Percentiles rank a stretch among this genome's conserved stretches.
These are phyloP conservation scores for Micrastur ruficollis DNA, from an alignment of 2,797 vertebrate species.

Conservation along the genomic window DNA sequence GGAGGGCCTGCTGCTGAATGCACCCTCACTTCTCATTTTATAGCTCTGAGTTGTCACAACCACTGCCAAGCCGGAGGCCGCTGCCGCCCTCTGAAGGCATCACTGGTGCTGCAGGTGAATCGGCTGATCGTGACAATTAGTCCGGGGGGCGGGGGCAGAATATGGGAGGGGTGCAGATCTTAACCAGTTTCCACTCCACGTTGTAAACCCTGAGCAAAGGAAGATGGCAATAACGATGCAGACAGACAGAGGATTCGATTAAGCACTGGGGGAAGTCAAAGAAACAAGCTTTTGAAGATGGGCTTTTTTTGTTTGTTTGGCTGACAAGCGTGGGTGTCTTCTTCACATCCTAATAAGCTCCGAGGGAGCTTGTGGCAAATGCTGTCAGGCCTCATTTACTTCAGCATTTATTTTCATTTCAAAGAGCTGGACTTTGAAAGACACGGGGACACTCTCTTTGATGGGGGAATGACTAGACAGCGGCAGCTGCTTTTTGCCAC, in stretches of 20 bases:
- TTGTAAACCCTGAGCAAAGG: not conserved
- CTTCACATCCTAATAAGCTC: not conserved
- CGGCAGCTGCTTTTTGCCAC: not conserved
- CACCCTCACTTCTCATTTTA: rapidly evolving
- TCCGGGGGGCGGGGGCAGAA: too few relatives aligned
- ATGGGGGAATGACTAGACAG: not conserved
- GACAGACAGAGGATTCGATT: not conserved
- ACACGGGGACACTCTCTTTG: not conserved
- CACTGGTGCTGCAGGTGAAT: not conserved
- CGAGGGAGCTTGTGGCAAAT: not conserved
- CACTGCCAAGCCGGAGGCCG: not conserved
- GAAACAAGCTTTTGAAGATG: not conserved
- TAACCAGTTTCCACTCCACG: not conserved
- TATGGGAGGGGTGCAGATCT: not conserved
- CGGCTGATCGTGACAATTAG: not conserved
- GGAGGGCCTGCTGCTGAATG: rapidly evolving
- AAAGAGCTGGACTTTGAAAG: not conserved
- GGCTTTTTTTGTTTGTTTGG: not conserved
- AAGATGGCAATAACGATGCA: not conserved
- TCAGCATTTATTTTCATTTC: not conserved
- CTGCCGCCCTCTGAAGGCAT: not conserved
- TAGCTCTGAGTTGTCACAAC: not conserved
- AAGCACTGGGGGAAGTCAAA: not conserved
- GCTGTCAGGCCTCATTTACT: not conserved
- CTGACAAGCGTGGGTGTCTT: rapidly evolving